Evolutionary conservation across 35 echinoderm and acorn worm genomes (phyloP), one percentile per base, ranked within the genome.

Genomic region (Strongylocentrotus purpuratus): DNA sequence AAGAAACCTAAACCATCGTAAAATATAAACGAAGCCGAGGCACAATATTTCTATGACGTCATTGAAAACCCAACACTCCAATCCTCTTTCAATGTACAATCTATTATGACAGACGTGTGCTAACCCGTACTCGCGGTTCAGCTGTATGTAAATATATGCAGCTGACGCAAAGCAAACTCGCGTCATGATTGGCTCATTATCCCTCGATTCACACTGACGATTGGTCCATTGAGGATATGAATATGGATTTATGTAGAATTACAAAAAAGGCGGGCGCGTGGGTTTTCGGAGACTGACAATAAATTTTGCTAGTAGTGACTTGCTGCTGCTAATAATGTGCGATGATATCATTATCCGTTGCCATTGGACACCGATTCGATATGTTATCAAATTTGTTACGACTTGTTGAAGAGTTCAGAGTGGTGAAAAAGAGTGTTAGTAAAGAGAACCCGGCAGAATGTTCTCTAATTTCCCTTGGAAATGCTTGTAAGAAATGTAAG

Each of bases 111-210:
- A 22, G 46, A 50, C 91, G 2, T 31, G 91, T 14, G 46, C 91
- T 47, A 15, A 93, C 48, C 91, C 31, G 91, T 55, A 93, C 48
- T 93, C 91, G 91, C 91, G 91, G 91, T 93, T 93, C 91, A 93
- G 91, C 91, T 93, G 91, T 93, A 93, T 93, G 91, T 46, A 93
- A 93, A 93, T 93, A 28, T 47, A 31, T 93, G 10, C 48, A 31
- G 91, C 17, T 93, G 91, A 93, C 91, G 91, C 91, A 93, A 93
- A 93, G 91, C 31, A 47, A 93, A 93, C 17, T 93, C 91, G 46
- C 1, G 45, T 12, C 48, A 3, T 58, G 33, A 93, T 93, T 93
- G 91, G 91, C 5, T 93, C 46, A n/a, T 93, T 58, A 5, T 11
- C 17, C 1, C 45, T 13, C 32, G 11, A 25, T 93, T 47, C 48